These are phyloP conservation scores for Helostoma temminkii DNA, from an alignment of 2,797 vertebrate genomes.

Conservation along the genomic window DNA sequence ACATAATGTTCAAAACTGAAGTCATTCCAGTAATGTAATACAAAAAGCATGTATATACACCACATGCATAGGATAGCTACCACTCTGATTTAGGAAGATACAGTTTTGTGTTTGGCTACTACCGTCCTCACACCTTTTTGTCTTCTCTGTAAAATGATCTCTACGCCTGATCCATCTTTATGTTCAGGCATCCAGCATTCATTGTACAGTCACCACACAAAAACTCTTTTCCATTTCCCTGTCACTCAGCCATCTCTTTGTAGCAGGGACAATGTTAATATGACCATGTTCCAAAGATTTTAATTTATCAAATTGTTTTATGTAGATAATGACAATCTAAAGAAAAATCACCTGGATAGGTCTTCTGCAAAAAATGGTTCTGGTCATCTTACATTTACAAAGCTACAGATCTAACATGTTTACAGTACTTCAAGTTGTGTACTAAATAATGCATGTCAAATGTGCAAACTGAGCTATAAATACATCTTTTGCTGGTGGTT, in stretches of 20 bases:
- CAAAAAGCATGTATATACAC: neutral
- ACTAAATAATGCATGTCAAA: neutral
- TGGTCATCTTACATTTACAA: neutral
- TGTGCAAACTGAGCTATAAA: no score
- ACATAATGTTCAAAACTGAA: slow-evolving; percentile 1
- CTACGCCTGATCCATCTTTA: no score
- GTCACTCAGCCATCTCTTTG: neutral
- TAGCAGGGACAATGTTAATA: no score
- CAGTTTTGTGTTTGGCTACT: no score
- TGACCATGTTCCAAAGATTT: no score
- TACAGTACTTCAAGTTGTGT: neutral
- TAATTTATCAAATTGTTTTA: neutral
- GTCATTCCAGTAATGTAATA: neutral
- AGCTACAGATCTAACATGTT: neutral
- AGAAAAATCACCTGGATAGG: neutral
- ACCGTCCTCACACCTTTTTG: neutral
- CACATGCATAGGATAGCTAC: neutral
- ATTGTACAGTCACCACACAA: neutral
- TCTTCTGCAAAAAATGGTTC: no score
- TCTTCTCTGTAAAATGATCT: no score
- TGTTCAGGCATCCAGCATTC: neutral
- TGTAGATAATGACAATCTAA: neutral
- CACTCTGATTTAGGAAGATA: neutral
- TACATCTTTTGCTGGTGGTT: neutral
- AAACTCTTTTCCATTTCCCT: neutral